A percentile compares a stretch with the other conserved stretches of the same genome.
These are phyloP conservation scores for Oxytorus armatus DNA, from an alignment of 2,888 invertebrate species.

Conservation along the genomic window DNA sequence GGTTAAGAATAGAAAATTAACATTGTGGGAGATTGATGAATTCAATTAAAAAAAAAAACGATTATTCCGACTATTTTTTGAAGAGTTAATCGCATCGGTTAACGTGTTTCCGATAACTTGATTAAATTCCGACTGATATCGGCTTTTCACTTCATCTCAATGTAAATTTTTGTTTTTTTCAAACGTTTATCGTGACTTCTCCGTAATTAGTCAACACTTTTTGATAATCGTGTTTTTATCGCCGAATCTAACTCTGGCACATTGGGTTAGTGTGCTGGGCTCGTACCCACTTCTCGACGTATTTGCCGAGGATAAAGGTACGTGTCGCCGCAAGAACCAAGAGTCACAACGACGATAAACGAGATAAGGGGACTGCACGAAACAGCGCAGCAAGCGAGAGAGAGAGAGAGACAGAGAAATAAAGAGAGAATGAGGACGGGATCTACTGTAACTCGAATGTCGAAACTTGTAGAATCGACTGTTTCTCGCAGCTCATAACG, in stretches of 20 bases:
- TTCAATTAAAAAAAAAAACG: too few relatives aligned
- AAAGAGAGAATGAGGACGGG: slow-evolving; percentile 31
- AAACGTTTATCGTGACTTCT: not conserved
- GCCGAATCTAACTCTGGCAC: slow-evolving; percentile 6
- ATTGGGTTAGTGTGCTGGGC: slow-evolving; percentile 5
- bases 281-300: slow-evolving; percentile 36
- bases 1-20: too few relatives aligned
- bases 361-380: slow-evolving; percentile 52
- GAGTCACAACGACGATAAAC: slow-evolving; percentile 60
- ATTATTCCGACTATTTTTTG: too few relatives aligned
- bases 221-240: slow-evolving; percentile 25
- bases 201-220: slow-evolving; percentile 8
- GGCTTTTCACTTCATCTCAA: too few relatives aligned
- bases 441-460: slow-evolving; percentile 53
- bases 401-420: slow-evolving; percentile 19
- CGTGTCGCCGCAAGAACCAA: slow-evolving; percentile 56
- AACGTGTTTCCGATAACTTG: too few relatives aligned
- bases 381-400: not conserved
- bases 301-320: slow-evolving; percentile 50
- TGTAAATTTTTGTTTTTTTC: slow-evolving; percentile 2
- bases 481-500: slow-evolving; percentile 36
- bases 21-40: too few relatives aligned
- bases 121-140: too few relatives aligned
- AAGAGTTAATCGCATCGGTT: too few relatives aligned
- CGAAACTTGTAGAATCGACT: slow-evolving; percentile 53